Conservation (phyloP, 64 coral and sea anemone species). For the Trachythela sp. region DNA sequence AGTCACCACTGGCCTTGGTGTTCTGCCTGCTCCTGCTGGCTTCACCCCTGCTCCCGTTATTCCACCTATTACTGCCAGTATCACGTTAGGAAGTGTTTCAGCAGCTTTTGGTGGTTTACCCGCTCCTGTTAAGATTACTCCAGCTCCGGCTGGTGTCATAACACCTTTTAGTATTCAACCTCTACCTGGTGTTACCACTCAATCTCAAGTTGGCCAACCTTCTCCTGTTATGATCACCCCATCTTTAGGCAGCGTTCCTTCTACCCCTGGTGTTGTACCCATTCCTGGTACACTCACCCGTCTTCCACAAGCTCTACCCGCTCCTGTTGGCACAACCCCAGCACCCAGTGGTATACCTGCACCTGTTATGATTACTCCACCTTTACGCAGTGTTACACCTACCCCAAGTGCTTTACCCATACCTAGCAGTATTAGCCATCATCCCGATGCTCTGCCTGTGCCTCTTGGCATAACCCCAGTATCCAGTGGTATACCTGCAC, state of each 20-base stretch:
- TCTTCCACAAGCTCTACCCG: too few species aligned
- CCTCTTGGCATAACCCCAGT: neutral
- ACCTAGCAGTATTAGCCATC: neutral
- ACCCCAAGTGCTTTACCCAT: neutral
- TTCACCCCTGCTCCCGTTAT: neutral
- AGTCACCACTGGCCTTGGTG: neutral
- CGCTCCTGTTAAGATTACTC: neutral
- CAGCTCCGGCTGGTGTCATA: neutral
- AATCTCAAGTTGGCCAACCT: too few species aligned
- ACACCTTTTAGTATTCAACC: neutral
- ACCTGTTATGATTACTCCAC: too few species aligned
- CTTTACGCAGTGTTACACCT: neutral
- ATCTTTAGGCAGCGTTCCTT: too few species aligned
- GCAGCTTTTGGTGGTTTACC: neutral
- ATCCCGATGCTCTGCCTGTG: neutral
- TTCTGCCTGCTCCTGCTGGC: neutral
- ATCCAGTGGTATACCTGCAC: too few species aligned
- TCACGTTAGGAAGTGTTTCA: neutral
- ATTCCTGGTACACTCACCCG: neutral
- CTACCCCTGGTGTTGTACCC: too few species aligned
- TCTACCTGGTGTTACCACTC: neutral
- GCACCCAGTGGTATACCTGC: neutral
- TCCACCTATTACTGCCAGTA: too few species aligned
- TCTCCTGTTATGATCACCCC: too few species aligned
- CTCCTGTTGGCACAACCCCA: neutral